Conservation (phyloP, 2,113 vertebrate genomes). For the Macquaria ambigua region DNA sequence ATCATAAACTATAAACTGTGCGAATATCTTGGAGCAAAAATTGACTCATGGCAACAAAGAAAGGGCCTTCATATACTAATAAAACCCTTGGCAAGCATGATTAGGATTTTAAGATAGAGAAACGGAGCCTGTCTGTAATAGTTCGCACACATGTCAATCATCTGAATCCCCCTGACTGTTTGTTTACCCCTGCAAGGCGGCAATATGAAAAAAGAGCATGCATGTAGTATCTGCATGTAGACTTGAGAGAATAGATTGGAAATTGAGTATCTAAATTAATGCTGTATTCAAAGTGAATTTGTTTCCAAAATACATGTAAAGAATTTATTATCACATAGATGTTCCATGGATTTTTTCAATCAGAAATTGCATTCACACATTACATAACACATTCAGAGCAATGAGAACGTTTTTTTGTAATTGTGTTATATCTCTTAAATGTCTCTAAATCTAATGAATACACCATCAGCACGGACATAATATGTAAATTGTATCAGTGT, state of each 20-base stretch:
- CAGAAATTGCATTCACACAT: constrained; percentile 14
- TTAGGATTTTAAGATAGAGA: constrained; percentile 72
- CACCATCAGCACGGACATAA: constrained; percentile 28
- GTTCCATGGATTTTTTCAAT: constrained; percentile 4
- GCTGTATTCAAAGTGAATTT: constrained; percentile 31
- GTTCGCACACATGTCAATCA: constrained; percentile 76
- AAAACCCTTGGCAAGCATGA: constrained; percentile 66
- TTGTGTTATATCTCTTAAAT: constrained; percentile 24
- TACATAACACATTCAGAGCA: constrained; percentile 13
- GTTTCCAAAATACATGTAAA: background rate
- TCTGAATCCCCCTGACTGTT: constrained; percentile 63
- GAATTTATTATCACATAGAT: constrained; percentile 3
- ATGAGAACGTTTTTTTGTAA: constrained; percentile 32
- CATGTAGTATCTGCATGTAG: constrained; percentile 16
- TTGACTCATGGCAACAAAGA: constrained; percentile 42
- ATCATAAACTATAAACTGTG: constrained; percentile 53
- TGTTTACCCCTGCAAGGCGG: constrained; percentile 65
- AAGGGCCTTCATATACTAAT: constrained; percentile 62
- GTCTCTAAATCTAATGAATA: constrained; percentile 43
- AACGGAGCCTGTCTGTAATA: constrained; percentile 69
- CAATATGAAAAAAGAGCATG: constrained; percentile 30
- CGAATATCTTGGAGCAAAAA: constrained; percentile 52
- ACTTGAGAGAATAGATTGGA: constrained; percentile 15
- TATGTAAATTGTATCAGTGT: constrained; percentile 41
- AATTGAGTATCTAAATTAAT: constrained; percentile 16